These are phyloP conservation scores for Anthoscopus minutus DNA, from an alignment of 2,113 vertebrate genomes.

Conservation along the genomic window DNA sequence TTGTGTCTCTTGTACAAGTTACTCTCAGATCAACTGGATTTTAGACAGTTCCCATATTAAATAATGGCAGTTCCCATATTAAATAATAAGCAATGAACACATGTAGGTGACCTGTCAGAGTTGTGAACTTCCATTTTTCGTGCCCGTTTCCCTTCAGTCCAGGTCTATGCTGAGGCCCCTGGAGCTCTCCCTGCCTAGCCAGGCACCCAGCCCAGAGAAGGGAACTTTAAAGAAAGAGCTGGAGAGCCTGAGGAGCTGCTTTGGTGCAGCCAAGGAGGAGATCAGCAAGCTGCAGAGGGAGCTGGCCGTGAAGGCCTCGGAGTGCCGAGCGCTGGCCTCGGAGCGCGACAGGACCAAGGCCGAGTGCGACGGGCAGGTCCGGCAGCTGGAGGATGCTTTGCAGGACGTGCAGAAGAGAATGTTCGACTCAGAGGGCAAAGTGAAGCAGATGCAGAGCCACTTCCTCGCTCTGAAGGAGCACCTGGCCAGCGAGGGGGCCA, in stretches of 20 bases:
- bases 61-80: background rate
- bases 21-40: background rate
- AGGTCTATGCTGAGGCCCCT: slow-evolving; percentile 78
- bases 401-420: slow-evolving; percentile 96
- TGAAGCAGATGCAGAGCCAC: slow-evolving; percentile 94
- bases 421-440: slow-evolving; percentile 94
- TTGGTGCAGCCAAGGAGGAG: slow-evolving; percentile 79
- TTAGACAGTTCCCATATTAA: background rate
- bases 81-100: background rate
- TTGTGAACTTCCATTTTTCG: background rate
- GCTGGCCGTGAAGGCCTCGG: slow-evolving; percentile 77
- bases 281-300: slow-evolving; percentile 75
- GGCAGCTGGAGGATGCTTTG: slow-evolving; percentile 88
- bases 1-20: background rate
- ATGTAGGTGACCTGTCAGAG: accelerated
- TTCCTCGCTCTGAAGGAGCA: slow-evolving; percentile 93
- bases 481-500: slow-evolving; percentile 63
- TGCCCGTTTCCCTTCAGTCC: slow-evolving; percentile 52
- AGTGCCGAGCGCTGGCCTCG: slow-evolving; percentile 78
- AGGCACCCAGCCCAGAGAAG: slow-evolving; percentile 59
- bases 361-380: slow-evolving; percentile 87
- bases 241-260: slow-evolving; percentile 71
- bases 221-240: slow-evolving; percentile 79
- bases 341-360: slow-evolving; percentile 79
- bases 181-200: slow-evolving; percentile 70